Conservation (phyloP, 1,140 invertebrate species). For the Stenopsyche tienmushanensis region DNA sequence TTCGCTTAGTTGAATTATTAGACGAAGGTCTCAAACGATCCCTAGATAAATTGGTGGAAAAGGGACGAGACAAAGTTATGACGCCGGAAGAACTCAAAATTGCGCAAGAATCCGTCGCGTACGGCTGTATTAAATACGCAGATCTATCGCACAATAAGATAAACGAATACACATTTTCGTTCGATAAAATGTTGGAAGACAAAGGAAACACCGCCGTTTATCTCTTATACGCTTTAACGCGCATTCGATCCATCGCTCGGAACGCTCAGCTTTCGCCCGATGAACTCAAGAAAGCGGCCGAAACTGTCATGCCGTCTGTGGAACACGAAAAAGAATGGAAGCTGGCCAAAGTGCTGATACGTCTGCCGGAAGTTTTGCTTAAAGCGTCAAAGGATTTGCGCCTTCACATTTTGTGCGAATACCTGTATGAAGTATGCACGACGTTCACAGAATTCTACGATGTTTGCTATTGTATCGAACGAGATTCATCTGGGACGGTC, state of each 20-base stretch:
- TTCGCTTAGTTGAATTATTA: constrained; percentile 86
- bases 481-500: constrained; percentile 75
- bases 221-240: constrained; percentile 91
- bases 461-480: constrained; percentile 96
- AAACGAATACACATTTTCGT: constrained; percentile 98
- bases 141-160: constrained; percentile 92
- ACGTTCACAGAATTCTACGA: constrained; percentile 98
- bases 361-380: constrained; percentile 86
- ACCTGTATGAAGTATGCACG: constrained; percentile 91
- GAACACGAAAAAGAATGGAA: constrained; percentile 94
- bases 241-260: constrained; percentile 89
- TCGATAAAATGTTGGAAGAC: constrained; percentile 99
- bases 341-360: constrained; percentile 82
- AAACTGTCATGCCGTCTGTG: constrained; percentile 65
- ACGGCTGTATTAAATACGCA: constrained; percentile 98
- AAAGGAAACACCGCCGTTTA: constrained; percentile 99
- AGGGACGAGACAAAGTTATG: constrained; percentile 86
- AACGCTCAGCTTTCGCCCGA: constrained; percentile 64
- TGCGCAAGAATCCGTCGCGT: constrained; percentile 91
- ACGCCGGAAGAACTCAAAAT: constrained; percentile 77
- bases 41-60: constrained; percentile 85
- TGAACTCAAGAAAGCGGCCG: constrained; percentile 56
- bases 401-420: constrained; percentile 92
- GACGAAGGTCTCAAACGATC: constrained; percentile 90
- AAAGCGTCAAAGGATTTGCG: constrained; percentile 83